Base-by-base conservation (phyloP, 2,113 vertebrate genomes). In the Cricetomys ansorgei region DNA sequence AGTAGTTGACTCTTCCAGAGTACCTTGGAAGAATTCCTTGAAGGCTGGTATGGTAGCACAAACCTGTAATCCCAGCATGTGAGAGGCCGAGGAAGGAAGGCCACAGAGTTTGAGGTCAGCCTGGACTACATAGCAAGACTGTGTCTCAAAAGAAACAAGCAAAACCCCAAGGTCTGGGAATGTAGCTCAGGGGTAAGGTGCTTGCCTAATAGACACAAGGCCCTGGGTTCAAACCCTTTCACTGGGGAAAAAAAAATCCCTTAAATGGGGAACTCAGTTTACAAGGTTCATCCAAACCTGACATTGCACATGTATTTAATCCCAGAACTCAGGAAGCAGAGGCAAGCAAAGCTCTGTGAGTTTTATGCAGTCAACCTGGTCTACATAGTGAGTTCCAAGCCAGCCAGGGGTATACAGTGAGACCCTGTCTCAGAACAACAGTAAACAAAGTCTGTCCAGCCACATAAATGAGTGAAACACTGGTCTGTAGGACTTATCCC, bases 1-100 rank as follows among this genome's bases (percentile, higher is more conserved):
- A 23, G 55, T 29, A 55, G 40, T 48, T 50, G 53, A 93, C 31
- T 73, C 73, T 87, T 69, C 37, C 48, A 67, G 62, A 83, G 86
- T 92, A 91, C 76, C 64, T 94, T 70, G 2, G 69, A 93, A 89
- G 86, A 67, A 93, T 81, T 86, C 50, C 16, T 40, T 84, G 77
- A 31, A 88, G 69, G 16, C 27, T 72, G 17, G 25, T 57, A 57
- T 43, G 67, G 50, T 19, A 21, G n/a, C 6, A 8, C 50, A 57
- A n/a, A 69, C 19, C 31, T 87, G 34, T 37, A 53, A 69, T 69
- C 62, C 29, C 5, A 50, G 83, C 31, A n/a, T 45, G 50, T 50
- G 34, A 21, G 64, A 69, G 45, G 31, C 45, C 3, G 0, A n/a
- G 84, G 45, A 53, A 87, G 84, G 84, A 87, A 45, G 21, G 65